Base-by-base conservation (phyloP, 2,797 vertebrate species). In the Gymnoscopelus microlampas region DNA sequence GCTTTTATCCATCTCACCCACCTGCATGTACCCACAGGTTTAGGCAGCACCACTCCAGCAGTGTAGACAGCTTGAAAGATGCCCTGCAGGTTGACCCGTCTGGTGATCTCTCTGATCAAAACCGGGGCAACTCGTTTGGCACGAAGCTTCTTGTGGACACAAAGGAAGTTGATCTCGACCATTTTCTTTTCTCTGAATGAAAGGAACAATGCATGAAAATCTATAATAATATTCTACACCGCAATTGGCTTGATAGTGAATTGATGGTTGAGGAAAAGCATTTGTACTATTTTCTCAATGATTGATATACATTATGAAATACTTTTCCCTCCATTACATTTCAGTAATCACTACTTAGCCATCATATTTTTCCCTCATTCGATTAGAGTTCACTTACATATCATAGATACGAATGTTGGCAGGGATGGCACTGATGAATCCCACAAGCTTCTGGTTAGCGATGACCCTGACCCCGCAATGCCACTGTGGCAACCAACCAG, bases 121-220 rank as follows among this genome's bases (percentile, higher is more conserved):
- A 99, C 98, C 0, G 98, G 97, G 23, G 98, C 97, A 23, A 99
- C 97, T 39, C 98, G 92, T 79, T 99, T 99, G 1, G 97, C 95
- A 63, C 98, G 97, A 55, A 99, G 92, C 91, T 99, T 99, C 91
- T 99, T 99, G 88, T 99, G 98, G 72, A 99, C 98, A 7, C 98
- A 99, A 14, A 99, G 91, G 90, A 99, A 99, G 77, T 99, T 99
- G 79, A 99, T 99, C 91, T 99, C 98, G 56, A 99, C 98, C 98
- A 99, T 99, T 90, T 96, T 98, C 93, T 98, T 99, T 78, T 96
- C 95, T 85, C 98, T 99, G 70, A 58, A 58, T 58, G 8, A 74
- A 5, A 69, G 64, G 7, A 26, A 53, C 2, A 54, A 2, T 5
- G 19, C 12, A 54, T 26, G n/a, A 35, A 71, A 11, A 50, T 12